phyloP scores from a whole-genome alignment of 2,888 invertebrate genomes.

The Drosophila aldrichi region DNA sequence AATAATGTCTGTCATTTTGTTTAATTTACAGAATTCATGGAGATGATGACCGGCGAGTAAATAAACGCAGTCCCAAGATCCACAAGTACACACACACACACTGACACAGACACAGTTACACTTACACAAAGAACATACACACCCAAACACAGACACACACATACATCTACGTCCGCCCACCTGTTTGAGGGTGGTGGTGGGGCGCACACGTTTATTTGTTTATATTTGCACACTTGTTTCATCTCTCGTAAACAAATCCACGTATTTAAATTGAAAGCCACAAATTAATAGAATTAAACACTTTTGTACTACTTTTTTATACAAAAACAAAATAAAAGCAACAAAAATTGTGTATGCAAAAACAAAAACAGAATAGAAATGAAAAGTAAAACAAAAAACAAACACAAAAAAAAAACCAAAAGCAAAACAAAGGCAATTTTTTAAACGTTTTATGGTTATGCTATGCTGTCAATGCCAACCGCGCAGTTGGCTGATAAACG shows the following conservation, averaged over 20 bases:
- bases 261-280: conserved; percentile 61
- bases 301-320: conserved; percentile 77
- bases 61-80: conserved; percentile 60
- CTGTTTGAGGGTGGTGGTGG: conserved; percentile 49
- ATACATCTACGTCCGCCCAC: conserved; percentile 34
- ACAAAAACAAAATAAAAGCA: conserved; percentile 24
- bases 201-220: conserved; percentile 61
- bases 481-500: conserved; percentile 60
- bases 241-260: conserved; percentile 71
- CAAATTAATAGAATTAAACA: conserved; percentile 63
- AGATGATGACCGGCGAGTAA: conserved; percentile 98
- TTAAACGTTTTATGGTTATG: conserved; percentile 52
- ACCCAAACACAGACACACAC: conserved; percentile 8
- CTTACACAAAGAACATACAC: conserved; percentile 14
- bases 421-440: conserved; percentile 26
- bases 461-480: conserved; percentile 66
- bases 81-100: conserved; percentile 21
- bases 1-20: conserved; percentile 71
- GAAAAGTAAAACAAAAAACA: conserved; percentile 19
- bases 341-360: conserved; percentile 68
- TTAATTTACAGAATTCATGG: conserved; percentile 94
- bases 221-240: conserved; percentile 74
- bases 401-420: conserved; percentile 16
- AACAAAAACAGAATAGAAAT: conserved; percentile 31
- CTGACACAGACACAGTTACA: neutral